Conservation (phyloP, 92 coral and sea anemone species). For the Epizoanthus illoricatus region DNA sequence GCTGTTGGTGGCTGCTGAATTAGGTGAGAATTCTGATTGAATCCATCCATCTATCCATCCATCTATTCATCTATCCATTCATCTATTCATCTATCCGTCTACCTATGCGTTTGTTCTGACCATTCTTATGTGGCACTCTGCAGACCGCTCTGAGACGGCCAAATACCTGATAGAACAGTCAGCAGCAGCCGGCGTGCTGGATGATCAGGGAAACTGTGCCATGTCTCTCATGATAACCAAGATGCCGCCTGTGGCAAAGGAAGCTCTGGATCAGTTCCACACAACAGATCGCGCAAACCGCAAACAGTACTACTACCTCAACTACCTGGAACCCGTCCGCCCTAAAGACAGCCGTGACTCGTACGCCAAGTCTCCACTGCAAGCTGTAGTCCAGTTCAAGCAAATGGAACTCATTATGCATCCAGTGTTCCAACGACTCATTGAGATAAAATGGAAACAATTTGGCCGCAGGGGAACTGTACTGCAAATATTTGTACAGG, state of each 20-base stretch:
- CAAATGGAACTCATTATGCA: slow-evolving; percentile 98
- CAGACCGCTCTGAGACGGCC: slow-evolving; percentile 99
- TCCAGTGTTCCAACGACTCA: slow-evolving; percentile 93
- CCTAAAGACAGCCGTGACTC: slow-evolving; percentile 42
- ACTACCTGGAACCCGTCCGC: slow-evolving; percentile 73
- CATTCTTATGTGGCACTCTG: background rate
- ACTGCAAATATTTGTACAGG: slow-evolving; percentile 71
- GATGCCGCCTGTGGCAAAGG: slow-evolving; percentile 99
- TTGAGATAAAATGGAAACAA: slow-evolving; percentile 87
- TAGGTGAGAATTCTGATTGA: slow-evolving; percentile 57
- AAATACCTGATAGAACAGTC: slow-evolving; percentile 77
- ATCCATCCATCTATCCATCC: background rate
- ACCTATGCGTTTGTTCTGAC: background rate
- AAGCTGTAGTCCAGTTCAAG: slow-evolving; percentile 79
- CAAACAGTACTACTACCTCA: slow-evolving; percentile 90
- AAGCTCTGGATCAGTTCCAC: slow-evolving; percentile 95
- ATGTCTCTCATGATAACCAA: slow-evolving; percentile 94
- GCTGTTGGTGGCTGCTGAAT: slow-evolving; percentile 93
- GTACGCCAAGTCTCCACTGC: slow-evolving; percentile 78
- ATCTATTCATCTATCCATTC: background rate
- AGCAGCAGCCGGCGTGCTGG: slow-evolving; percentile 83
- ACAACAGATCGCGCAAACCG: slow-evolving; percentile 94
- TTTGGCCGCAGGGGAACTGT: slow-evolving; percentile 88
- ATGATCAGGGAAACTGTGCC: slow-evolving; percentile 73
- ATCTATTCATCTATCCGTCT: background rate